Evolutionary conservation across 2,888 invertebrate genomes (phyloP), one percentile per base, ranked within the genome.

Genomic region (Cephalotes varians): DNA sequence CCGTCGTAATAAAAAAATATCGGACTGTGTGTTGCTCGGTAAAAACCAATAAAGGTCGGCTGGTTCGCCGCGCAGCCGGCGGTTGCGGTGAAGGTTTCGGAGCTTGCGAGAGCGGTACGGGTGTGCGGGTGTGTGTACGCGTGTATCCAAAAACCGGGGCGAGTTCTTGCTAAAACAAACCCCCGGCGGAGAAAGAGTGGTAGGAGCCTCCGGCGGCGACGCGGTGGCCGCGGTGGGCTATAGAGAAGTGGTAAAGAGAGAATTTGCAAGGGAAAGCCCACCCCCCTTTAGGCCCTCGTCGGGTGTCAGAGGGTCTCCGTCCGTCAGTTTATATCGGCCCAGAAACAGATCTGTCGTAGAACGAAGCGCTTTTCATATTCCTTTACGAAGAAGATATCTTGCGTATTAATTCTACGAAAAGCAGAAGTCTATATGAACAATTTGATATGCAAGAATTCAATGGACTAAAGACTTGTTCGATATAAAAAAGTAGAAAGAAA

Each of bases 21-120:
- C 91, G 90, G 91, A 91, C 91, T 92, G 91, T 90, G 92, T 90
- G 90, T 86, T 88, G 90, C 92, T 91, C 91, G 90, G 91, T 92
- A 92, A 93, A 93, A 94, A 94, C 93, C 93, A 93, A 93, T 93
- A 93, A 93, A 93, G 92, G 92, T 91, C 88, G 87, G 90, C 90
- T 87, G 89, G 90, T 90, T 90, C 90, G 89, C 87, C 90, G 89
- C 87, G 88, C 90, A 91, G 91, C 91, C 91, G 91, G 92, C 88
- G 92, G 92, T 91, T 92, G 91, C 89, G 92, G 91, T 91, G 87
- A 81, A 90, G 91, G 90, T 90, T 91, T 89, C 90, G 90, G 87
- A 69, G 69, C 54, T 65, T 54, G 77, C 69, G 44, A 79, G 89
- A 82, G 76, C 87, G 73, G 56, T 72, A n/a, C 60, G 40, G 47